A percentile compares a stretch with the other conserved stretches of the same genome.
phyloP scores from a whole-genome alignment of 2,888 invertebrate species.

The Serripes groenlandicus region DNA sequence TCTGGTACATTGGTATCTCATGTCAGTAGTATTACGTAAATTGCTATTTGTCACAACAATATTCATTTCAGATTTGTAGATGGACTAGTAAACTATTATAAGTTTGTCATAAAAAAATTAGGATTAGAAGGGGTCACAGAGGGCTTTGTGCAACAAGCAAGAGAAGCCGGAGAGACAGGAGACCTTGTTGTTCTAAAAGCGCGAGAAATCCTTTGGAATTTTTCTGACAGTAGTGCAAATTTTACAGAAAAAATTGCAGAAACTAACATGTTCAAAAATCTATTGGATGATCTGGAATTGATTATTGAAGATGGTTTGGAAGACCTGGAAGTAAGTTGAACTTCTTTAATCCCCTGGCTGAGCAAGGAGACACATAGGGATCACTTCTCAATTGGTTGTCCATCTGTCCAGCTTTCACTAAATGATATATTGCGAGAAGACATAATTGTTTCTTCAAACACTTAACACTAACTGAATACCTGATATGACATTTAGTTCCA shows the following conservation, averaged over 20 bases:
- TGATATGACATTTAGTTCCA: too few species aligned
- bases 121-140: constrained; percentile 50
- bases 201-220: constrained; percentile 72
- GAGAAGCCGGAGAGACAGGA: constrained; percentile 28
- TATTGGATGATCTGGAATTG: constrained; percentile 39
- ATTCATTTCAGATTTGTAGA: constrained; percentile 60
- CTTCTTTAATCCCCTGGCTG: not conserved
- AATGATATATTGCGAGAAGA: not conserved
- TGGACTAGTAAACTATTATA: constrained; percentile 47
- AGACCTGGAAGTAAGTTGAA: constrained; percentile 23
- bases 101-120: constrained; percentile 42
- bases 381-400: too few species aligned
- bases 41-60: too few species aligned
- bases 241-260: constrained; percentile 66
- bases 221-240: constrained; percentile 66
- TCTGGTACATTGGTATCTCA: too few species aligned
- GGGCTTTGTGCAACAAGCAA: constrained; percentile 42
- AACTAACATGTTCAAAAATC: constrained; percentile 44
- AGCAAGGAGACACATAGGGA: too few species aligned
- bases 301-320: constrained; percentile 49
- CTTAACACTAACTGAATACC: too few species aligned
- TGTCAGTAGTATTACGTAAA: too few species aligned
- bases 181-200: constrained; percentile 40
- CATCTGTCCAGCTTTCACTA: not conserved
- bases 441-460: too few species aligned